Base-by-base conservation (phyloP, 2,888 invertebrate genomes). In the Vanessa cardui region DNA sequence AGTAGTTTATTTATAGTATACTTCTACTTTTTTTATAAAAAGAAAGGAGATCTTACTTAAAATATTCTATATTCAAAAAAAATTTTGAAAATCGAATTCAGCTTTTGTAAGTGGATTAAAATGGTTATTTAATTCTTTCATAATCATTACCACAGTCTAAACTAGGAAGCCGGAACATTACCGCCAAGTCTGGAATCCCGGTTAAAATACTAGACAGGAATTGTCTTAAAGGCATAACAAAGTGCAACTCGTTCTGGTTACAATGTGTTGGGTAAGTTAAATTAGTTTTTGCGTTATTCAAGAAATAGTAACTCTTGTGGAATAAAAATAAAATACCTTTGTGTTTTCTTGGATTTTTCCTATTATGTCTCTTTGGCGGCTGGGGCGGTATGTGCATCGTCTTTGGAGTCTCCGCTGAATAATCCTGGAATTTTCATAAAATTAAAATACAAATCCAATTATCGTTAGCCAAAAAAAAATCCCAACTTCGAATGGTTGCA, bases 281-380 rank as follows among this genome's bases (percentile, higher is more conserved):
- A 44, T 64, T 59, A 54, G 18, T 62, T 54, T 31, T 54, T 33
- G 31, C n/a, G n/a, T 33, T 54, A 31, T 54, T 54, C 16, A n/a
- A 31, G 54, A n/a, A 54, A 54, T 33, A 31, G 54, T 54, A 15
- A 54, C 33, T 31, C 15, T n/a, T 54, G 16, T 18, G n/a, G 59
- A 20, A 45, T 5, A 18, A 67, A 68, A 65, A 64, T 64, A 68
- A 56, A 54, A 61, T 84, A 88, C 93, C 90, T 82, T 91, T 92
- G 66, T 85, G 84, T 78, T 87, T 92, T 75, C 85, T 87, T 50
- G 82, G 76, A 66, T 82, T 89, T 79, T 88, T 93, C 72, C 80
- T 85, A 73, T 84, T 83, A 76, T 93, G 87, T 66, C 84, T 78
- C 76, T 92, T 88, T 12, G 88, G 85, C 9, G 83, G 80, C 64